Evolutionary conservation across 2,888 invertebrate genomes (phyloP).

Genomic region (Venusia cambrica): DNA sequence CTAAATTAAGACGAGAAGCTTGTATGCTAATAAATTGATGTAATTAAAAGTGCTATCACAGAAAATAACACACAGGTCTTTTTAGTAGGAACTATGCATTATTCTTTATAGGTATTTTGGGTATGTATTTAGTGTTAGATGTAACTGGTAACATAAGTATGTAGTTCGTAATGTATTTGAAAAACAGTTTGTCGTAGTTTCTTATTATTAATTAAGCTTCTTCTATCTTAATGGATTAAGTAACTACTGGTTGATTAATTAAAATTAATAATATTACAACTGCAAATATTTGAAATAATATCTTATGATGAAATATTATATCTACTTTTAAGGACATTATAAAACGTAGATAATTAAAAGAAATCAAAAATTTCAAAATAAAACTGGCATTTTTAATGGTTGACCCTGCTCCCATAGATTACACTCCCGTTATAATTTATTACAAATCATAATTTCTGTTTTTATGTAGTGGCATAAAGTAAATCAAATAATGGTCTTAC

Average conservation of each 20-base stretch:
- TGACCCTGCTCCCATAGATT: slow-evolving; percentile 44
- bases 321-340: slow-evolving; percentile 82
- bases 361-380: slow-evolving; percentile 81
- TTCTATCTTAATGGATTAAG: slow-evolving; percentile 80
- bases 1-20: slow-evolving; percentile 76
- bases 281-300: slow-evolving; percentile 82
- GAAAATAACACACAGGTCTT: slow-evolving; percentile 71
- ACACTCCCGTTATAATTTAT: slow-evolving; percentile 23
- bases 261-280: slow-evolving; percentile 78
- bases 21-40: slow-evolving; percentile 74
- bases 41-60: slow-evolving; percentile 74
- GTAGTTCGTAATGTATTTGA: slow-evolving; percentile 80
- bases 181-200: slow-evolving; percentile 80
- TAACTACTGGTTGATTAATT: slow-evolving; percentile 80
- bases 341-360: slow-evolving; percentile 83
- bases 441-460: slow-evolving; percentile 73
- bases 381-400: slow-evolving; percentile 77
- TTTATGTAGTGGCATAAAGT: slow-evolving; percentile 54
- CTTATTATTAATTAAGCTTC: slow-evolving; percentile 81
- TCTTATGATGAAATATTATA: slow-evolving; percentile 82
- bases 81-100: slow-evolving; percentile 79
- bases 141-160: slow-evolving; percentile 80
- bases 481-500: slow-evolving; percentile 63
- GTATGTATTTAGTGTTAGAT: slow-evolving; percentile 80
- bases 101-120: slow-evolving; percentile 81